Percentiles rank a stretch among this genome's conserved stretches.
Conservation (phyloP, 1,140 invertebrate genomes). For the honey bee (Apis mellifera) region DNA sequence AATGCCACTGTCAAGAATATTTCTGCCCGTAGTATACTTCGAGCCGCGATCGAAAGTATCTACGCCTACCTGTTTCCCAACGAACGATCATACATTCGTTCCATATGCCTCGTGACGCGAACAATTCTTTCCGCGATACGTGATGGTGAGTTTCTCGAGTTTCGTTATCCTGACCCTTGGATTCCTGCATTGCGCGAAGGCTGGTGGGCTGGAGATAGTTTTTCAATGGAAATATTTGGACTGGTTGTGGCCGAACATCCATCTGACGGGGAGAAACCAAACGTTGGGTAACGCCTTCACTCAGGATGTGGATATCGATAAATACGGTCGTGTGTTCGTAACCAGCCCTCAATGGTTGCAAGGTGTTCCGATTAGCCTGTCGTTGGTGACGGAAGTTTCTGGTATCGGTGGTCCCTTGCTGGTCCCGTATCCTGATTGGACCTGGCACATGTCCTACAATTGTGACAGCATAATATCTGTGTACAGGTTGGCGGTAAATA, state of each 20-base stretch:
- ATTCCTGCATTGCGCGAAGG: not conserved
- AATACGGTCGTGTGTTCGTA: slow-evolving; percentile 76
- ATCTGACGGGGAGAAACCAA: slow-evolving; percentile 70
- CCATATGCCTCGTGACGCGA: not conserved
- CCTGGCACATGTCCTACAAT: slow-evolving; percentile 70
- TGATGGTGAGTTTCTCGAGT: slow-evolving; percentile 21
- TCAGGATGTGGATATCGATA: slow-evolving; percentile 78
- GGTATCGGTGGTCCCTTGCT: slow-evolving; percentile 75
- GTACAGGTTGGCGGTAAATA: slow-evolving; percentile 79
- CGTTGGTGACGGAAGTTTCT: slow-evolving; percentile 67
- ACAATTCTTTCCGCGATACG: not conserved
- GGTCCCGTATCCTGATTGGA: slow-evolving; percentile 78
- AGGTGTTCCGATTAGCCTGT: slow-evolving; percentile 78
- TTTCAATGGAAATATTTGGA: slow-evolving; percentile 77
- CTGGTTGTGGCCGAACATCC: slow-evolving; percentile 73
- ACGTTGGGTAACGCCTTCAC: slow-evolving; percentile 76
- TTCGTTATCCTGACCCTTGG: slow-evolving; percentile 28
- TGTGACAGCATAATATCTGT: slow-evolving; percentile 78
- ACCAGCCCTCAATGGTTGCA: slow-evolving; percentile 79
- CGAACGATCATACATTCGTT: not conserved
- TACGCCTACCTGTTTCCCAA: not conserved
- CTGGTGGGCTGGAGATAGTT: slow-evolving; percentile 62
- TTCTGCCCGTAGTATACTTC: slow-evolving; percentile 61
- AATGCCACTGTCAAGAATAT: slow-evolving; percentile 65
- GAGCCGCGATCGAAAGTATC: slow-evolving; percentile 53